phyloP scores from a whole-genome alignment of 92 coral and sea anemone species.

The Nematostella vectensis region DNA sequence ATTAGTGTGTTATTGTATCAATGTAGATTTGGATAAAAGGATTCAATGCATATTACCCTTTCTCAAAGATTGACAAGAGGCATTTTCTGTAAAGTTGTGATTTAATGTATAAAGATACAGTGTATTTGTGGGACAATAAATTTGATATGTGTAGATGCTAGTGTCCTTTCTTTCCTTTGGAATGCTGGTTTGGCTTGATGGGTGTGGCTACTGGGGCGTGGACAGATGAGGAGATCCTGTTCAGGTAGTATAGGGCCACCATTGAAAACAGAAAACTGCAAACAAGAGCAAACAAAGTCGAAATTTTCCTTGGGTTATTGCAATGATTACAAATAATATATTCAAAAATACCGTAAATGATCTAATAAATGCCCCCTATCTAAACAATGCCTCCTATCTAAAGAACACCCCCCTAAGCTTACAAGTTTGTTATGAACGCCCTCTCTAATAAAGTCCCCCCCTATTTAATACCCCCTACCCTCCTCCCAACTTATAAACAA shows the following conservation, averaged over 20 bases:
- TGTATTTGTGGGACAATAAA: neutral
- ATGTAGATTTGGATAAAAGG: neutral
- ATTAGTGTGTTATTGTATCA: too few relatives aligned
- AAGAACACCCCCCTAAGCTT: too few relatives aligned
- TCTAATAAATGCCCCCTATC: too few relatives aligned
- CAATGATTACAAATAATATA: too few relatives aligned
- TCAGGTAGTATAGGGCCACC: constrained; percentile 84
- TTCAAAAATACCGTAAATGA: too few relatives aligned
- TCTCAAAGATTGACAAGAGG: neutral
- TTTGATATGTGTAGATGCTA: neutral
- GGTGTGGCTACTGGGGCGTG: constrained; percentile 62
- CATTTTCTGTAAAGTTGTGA: constrained; percentile 14
- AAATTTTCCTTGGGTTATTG: too few relatives aligned
- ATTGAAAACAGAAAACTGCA: constrained; percentile 78
- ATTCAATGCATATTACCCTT: neutral
- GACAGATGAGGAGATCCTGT: constrained; percentile 57
- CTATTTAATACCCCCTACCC: too few relatives aligned
- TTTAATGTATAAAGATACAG: constrained; percentile 8
- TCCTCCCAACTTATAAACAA: too few relatives aligned
- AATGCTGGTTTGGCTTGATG: constrained; percentile 7
- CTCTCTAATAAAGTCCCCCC: too few relatives aligned
- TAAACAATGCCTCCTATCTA: too few relatives aligned
- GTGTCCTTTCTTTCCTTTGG: constrained; percentile 36
- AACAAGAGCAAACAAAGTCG: constrained; percentile 5
- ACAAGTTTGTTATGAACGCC: too few relatives aligned